Percentiles rank a stretch among this genome's conserved stretches.
Evolutionary conservation across 2,113 vertebrate genomes (phyloP).

Genomic region (Pluvianellus socialis): DNA sequence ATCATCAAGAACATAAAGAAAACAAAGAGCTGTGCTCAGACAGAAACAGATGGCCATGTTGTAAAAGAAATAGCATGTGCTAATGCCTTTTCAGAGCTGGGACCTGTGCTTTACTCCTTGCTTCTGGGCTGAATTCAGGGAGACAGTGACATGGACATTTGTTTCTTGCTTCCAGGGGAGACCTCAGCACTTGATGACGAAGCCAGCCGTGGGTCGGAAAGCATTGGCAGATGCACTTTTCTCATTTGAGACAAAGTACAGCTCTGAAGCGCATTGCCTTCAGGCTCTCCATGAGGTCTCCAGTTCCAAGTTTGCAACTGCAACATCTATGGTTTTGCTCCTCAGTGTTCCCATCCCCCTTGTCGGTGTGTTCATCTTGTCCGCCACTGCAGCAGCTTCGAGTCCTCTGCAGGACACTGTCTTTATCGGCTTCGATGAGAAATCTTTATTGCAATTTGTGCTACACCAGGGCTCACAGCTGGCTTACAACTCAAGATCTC

Average conservation of each 20-base stretch:
- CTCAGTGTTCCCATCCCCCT: neutral
- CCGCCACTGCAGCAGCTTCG: neutral
- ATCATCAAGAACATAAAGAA: neutral
- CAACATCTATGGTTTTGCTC: neutral
- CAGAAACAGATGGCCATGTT: neutral
- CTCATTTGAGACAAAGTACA: neutral
- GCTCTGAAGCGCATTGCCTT: neutral
- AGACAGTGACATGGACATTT: neutral
- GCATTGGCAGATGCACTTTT: neutral
- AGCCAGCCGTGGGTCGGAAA: neutral
- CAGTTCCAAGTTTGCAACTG: neutral
- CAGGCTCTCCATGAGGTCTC: neutral
- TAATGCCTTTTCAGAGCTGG: neutral
- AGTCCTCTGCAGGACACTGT: neutral
- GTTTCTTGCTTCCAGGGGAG: neutral
- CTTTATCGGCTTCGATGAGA: neutral
- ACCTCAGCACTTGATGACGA: fast-evolving
- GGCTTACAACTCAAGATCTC: neutral
- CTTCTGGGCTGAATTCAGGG: neutral
- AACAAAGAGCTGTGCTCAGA: neutral
- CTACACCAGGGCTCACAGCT: neutral
- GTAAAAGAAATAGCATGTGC: neutral
- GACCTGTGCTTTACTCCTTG: neutral
- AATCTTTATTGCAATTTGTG: neutral
- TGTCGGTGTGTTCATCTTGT: neutral